Percentiles rank a stretch among this genome's conserved stretches.
Conservation (phyloP, 2,113 vertebrate genomes). For the Copsychus sechellarum region DNA sequence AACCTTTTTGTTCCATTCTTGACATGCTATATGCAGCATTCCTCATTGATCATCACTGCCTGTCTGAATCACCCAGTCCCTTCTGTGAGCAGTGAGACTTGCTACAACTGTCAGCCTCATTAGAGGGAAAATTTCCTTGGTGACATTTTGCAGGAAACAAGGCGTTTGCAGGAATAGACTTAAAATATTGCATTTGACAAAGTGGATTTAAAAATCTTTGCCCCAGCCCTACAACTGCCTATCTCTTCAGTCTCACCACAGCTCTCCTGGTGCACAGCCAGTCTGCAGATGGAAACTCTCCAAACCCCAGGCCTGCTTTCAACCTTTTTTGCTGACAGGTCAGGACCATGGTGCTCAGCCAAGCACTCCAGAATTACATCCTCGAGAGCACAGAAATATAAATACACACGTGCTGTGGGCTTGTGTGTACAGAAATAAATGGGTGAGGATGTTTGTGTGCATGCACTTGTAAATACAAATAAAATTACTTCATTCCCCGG, state of each 20-base stretch:
- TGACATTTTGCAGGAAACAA: neutral
- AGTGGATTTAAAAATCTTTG: neutral
- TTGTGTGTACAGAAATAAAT: neutral
- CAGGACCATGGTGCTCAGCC: neutral
- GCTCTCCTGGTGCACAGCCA: rapidly evolving
- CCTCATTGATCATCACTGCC: neutral
- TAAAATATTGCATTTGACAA: neutral
- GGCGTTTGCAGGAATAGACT: neutral
- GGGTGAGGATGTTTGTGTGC: rapidly evolving
- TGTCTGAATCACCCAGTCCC: neutral
- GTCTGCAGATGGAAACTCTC: neutral
- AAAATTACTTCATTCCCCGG: neutral
- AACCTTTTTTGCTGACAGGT: neutral
- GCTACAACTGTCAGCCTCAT: neutral
- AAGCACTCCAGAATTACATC: neutral
- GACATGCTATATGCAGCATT: neutral
- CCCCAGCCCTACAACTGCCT: neutral
- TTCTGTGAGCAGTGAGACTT: neutral
- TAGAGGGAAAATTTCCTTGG: neutral
- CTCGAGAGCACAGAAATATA: neutral
- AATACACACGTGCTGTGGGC: rapidly evolving
- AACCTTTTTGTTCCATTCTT: neutral
- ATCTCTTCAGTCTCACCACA: rapidly evolving
- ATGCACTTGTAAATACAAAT: neutral
- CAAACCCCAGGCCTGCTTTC: neutral